Evolutionary conservation across 2,888 invertebrate species (phyloP), one percentile per base, ranked within the genome.

Genomic region (Euphydryas editha): DNA sequence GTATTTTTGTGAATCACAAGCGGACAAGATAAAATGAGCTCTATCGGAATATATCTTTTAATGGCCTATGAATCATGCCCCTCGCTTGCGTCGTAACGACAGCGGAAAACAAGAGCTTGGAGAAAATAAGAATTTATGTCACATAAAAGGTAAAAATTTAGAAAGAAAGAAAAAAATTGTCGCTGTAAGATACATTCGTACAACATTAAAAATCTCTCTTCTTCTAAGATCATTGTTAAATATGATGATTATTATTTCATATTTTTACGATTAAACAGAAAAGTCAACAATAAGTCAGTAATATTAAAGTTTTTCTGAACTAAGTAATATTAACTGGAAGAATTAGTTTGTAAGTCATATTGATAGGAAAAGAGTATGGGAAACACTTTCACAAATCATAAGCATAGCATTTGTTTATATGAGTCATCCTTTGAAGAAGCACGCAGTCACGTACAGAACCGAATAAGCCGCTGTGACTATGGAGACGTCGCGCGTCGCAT

Each of bases 61-160:
- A 68, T 71, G 71, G 72, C 30, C 63, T 59, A 65, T 72, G 71
- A 72, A 72, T 72, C 71, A 72, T 67, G 68, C 68, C 62, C 59
- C 47, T 42, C 55, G 62, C 21, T 62, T 71, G 55, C 63, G 67
- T 70, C 69, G 67, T 65, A 30, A 46, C 55, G 44, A 59, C 61
- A 36, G 56, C 65, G 62, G 62, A 56, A 59, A 65, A 69, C 57
- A 58, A 55, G 58, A 65, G 56, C 59, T 59, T 21, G 65, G 47
- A 20, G 20, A 39, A 49, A 67, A 56, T 56, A 67, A 13, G 57
- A 8, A 39, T 54, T 59, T 62, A 58, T 57, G 39, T 58, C 44
- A 57, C 44, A 21, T n/a, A 61, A 55, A 54, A 44, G 15, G 18
- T 39, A 39, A 18, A 60, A 30, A 49, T 51, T 20, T 36, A 15